These are phyloP conservation scores for Phoebastria nigripes DNA, from an alignment of 2,797 vertebrate species.

Conservation along the genomic window DNA sequence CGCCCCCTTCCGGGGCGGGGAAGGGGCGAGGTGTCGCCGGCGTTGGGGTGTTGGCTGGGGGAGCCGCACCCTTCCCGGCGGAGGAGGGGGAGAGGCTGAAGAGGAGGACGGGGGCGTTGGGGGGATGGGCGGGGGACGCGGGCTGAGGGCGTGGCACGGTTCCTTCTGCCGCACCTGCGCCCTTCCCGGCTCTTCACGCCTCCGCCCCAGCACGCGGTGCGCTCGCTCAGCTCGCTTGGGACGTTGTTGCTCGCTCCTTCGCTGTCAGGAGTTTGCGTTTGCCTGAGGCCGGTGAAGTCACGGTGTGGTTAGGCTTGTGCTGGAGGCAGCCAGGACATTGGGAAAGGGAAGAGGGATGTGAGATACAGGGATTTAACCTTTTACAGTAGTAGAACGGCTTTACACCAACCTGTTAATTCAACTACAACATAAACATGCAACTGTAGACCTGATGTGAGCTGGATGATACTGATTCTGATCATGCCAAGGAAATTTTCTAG, in stretches of 20 bases:
- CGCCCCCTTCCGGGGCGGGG: not conserved
- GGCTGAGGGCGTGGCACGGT: fast-evolving
- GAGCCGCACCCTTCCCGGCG: no score
- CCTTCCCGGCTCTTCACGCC: not conserved
- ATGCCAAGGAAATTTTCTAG: fast-evolving
- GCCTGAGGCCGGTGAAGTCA: fast-evolving
- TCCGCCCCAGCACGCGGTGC: fast-evolving
- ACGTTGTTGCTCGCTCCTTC: fast-evolving
- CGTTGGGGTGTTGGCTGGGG: not conserved
- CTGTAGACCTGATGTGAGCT: fast-evolving
- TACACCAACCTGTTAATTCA: fast-evolving
- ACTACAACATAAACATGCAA: fast-evolving
- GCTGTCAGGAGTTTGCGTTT: fast-evolving
- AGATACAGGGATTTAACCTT: fast-evolving
- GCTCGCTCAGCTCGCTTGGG: fast-evolving
- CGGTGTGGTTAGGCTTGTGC: fast-evolving
- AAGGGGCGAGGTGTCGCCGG: not conserved
- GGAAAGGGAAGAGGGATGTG: not conserved
- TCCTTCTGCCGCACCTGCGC: fast-evolving
- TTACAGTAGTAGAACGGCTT: fast-evolving
- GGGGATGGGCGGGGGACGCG: no score
- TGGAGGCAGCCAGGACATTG: fast-evolving
- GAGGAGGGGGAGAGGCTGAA: not conserved
- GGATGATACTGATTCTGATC: fast-evolving
- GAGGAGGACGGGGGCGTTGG: no score